phyloP scores from a whole-genome alignment of 2,888 invertebrate species.

The Scaptomyza caliginosa region DNA sequence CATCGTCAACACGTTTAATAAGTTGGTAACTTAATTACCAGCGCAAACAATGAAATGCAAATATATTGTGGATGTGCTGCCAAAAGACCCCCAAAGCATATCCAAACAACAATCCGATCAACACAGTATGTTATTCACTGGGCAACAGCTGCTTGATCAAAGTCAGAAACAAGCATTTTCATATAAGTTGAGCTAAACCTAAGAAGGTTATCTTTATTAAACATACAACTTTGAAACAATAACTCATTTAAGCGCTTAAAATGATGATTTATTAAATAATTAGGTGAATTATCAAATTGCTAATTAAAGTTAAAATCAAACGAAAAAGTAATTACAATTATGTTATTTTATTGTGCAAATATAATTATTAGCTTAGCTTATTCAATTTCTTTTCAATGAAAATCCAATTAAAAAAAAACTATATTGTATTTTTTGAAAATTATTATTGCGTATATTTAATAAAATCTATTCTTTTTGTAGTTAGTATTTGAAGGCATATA shows the following conservation, averaged over 20 bases:
- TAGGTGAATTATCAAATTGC: background rate
- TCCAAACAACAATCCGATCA: background rate
- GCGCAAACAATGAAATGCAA: constrained; percentile 39
- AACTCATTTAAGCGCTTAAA: background rate
- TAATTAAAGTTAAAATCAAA: background rate
- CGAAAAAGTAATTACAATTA: background rate
- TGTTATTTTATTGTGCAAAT: background rate
- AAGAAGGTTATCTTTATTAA: background rate
- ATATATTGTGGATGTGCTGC: background rate
- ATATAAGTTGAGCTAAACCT: background rate
- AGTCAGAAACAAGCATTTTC: background rate
- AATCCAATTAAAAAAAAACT: background rate
- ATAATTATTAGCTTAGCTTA: background rate
- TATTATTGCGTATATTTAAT: background rate
- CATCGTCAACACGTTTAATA: constrained; percentile 61
- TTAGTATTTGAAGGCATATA: background rate
- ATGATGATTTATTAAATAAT: background rate
- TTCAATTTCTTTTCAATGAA: background rate
- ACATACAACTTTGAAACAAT: no score
- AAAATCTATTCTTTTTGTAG: background rate
- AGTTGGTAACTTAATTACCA: constrained; percentile 62
- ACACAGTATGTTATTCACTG: background rate
- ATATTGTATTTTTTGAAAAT: background rate
- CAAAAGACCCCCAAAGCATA: background rate
- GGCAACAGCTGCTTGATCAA: background rate